Evolutionary conservation across 2,113 vertebrate species (phyloP).

Genomic region (Glareola pratincola): DNA sequence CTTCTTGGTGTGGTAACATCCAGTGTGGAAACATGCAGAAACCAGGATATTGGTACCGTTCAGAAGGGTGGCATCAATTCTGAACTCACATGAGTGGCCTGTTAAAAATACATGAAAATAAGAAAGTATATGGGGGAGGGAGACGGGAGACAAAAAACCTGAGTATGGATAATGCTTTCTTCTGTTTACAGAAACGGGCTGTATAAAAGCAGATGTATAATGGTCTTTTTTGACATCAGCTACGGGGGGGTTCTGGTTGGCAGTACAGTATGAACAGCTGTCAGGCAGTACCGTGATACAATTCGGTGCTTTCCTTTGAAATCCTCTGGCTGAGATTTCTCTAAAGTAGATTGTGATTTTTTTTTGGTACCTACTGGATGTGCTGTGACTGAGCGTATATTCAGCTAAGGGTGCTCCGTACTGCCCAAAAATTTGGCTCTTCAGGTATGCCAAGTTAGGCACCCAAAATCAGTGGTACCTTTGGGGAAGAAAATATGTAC

Average conservation of each 20-base stretch:
- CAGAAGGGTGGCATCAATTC: not conserved
- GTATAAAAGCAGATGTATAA: slow-evolving; percentile 18
- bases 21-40: not conserved
- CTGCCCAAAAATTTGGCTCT: not conserved
- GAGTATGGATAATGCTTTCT: not conserved
- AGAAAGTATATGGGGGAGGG: not conserved
- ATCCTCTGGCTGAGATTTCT: not conserved
- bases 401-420: not conserved
- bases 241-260: not conserved
- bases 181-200: not conserved
- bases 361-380: not conserved
- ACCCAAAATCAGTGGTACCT: not conserved
- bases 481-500: not conserved
- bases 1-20: not conserved
- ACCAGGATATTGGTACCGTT: not conserved
- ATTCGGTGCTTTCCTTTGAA: slow-evolving; percentile 36
- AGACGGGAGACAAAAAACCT: not conserved
- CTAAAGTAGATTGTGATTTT: not conserved
- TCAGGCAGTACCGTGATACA: not conserved
- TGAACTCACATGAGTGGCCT: not conserved
- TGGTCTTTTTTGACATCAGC: not conserved
- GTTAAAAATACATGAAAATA: not conserved
- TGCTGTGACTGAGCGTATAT: not conserved
- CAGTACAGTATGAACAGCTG: slow-evolving; percentile 17
- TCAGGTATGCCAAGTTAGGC: not conserved